Conservation (phyloP, 2,113 vertebrate species). For the Myiozetetes cayanensis region DNA sequence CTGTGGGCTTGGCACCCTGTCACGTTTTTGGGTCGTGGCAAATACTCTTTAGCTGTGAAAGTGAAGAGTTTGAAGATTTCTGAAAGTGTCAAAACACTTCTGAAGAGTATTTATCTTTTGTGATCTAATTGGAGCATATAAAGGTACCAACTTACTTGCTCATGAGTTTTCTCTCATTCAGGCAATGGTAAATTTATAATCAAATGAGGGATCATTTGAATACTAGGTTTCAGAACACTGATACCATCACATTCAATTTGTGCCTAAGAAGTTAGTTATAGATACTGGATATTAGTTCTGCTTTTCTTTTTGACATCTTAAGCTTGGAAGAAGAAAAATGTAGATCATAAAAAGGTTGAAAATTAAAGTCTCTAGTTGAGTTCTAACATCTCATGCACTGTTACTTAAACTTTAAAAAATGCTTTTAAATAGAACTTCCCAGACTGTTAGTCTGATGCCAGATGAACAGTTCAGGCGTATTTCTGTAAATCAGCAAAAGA, state of each 20-base stretch:
- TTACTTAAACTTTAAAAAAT: conserved; percentile 16
- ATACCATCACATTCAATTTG: neutral
- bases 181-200: neutral
- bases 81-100: neutral
- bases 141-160: neutral
- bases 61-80: neutral
- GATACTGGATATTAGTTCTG: neutral
- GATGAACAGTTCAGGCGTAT: neutral
- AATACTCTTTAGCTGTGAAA: neutral
- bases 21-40: neutral
- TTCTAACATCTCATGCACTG: neutral
- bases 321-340: conserved; percentile 21
- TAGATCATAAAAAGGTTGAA: conserved; percentile 9
- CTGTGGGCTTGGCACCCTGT: rapidly evolving
- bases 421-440: conserved; percentile 1
- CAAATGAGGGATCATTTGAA: neutral
- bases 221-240: neutral
- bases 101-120: neutral
- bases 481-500: neutral
- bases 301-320: conserved; percentile 35
- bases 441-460: neutral
- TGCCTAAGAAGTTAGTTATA: conserved; percentile 40
- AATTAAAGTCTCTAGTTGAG: neutral
- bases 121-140: neutral
- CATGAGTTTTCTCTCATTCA: neutral